Evolutionary conservation across 2,888 invertebrate genomes (phyloP).

Genomic region (Cheilosia pagana): DNA sequence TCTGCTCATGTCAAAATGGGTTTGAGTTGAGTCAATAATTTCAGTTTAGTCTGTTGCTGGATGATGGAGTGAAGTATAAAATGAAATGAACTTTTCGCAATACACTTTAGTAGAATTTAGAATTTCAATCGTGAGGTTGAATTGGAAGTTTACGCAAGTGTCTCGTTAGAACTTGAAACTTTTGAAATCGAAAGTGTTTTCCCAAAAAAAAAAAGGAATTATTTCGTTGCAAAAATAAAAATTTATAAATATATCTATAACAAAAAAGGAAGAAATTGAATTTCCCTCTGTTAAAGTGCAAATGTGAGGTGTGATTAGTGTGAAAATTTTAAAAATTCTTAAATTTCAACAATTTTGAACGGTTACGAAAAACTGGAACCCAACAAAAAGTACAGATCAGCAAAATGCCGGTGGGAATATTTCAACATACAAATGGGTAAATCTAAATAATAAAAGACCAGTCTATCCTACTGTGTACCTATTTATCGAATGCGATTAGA

Average conservation of each 20-base stretch:
- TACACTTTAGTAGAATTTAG: slow-evolving; percentile 34
- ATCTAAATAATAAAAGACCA: slow-evolving; percentile 1
- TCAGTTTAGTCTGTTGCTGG: not conserved
- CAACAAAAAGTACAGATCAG: not conserved
- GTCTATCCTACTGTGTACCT: not conserved
- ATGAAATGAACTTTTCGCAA: not conserved
- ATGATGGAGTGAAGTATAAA: not conserved
- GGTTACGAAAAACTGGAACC: not conserved
- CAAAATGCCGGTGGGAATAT: slow-evolving; percentile 43
- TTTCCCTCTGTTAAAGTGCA: not conserved
- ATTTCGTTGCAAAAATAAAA: slow-evolving; percentile 12
- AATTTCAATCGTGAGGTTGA: slow-evolving; percentile 11
- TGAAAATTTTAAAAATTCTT: not conserved
- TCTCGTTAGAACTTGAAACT: not conserved
- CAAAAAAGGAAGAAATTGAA: not conserved
- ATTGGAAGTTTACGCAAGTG: not conserved
- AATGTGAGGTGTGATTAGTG: slow-evolving; percentile 6
- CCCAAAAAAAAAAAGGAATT: not conserved
- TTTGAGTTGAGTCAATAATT: not conserved
- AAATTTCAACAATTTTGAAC: slow-evolving; percentile 8
- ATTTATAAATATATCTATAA: no score
- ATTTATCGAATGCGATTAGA: slow-evolving; percentile 7
- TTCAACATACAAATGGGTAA: slow-evolving; percentile 47
- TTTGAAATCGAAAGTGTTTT: slow-evolving; percentile 37
- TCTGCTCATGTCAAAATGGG: no score